Evolutionary conservation across 2,888 invertebrate genomes (phyloP), one percentile per base, ranked within the genome.

Genomic region (Gari tellinella): DNA sequence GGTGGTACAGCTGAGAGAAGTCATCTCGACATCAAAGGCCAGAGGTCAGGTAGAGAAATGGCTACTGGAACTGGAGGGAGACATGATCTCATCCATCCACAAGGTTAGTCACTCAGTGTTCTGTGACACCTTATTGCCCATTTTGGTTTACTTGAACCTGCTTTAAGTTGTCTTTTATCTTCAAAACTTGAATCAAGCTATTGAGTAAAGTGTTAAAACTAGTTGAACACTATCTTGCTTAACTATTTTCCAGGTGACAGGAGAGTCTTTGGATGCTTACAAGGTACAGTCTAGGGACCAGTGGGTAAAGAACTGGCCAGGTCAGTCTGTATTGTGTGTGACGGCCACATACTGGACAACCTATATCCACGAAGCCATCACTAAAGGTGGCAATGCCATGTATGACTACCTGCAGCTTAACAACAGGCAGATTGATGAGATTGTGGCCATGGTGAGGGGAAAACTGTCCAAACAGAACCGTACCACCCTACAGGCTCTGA

Each of bases 21-120:
- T 88, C 37, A 92, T 93, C 68, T 91, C 91, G 1, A 92, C 92
- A 1, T 86, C 91, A 5, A 92, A 92, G 76, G 97, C 98, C 0
- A 94, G 97, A 83, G 98, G 98, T 61, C 97, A 97, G 93, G 98
- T 99, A 0, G 99, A 99, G 91, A 98, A 97, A 93, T 99, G 98
- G 99, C 93, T 99, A 61, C 92, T 96, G 10, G 97, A 98, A 88
- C 92, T 99, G 52, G 98, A 98, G 92, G 92, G 92, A 12, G 94
- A 95, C 72, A 98, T 99, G 97, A 95, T 97, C 88, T 94, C 95
- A 80, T 97, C 97, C n/a, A 93, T 98, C 0, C 95, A 95, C 84
- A 93, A 93, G 91, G 93, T 93, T 63, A 63, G 62, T 17, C n/a
- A n/a, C n/a, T n/a, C n/a, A n/a, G n/a, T n/a, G n/a, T n/a, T n/a